Conservation (phyloP, 2,888 invertebrate genomes). For the Elmis aenea region DNA sequence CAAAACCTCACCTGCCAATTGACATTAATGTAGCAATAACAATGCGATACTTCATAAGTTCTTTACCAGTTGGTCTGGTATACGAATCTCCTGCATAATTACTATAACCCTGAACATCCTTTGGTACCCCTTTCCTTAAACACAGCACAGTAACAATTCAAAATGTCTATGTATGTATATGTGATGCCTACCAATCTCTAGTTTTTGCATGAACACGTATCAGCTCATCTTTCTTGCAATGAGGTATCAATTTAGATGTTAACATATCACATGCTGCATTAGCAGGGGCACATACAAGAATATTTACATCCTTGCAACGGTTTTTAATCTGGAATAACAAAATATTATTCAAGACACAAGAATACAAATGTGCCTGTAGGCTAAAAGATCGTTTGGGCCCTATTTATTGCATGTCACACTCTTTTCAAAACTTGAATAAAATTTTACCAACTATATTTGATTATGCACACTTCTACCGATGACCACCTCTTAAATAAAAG, state of each 20-base stretch:
- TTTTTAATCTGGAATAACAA: too few species aligned
- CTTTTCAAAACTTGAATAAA: too few species aligned
- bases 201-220: slow-evolving; percentile 48
- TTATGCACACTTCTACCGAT: too few species aligned
- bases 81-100: slow-evolving; percentile 39
- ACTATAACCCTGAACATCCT: slow-evolving; percentile 29
- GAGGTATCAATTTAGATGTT: slow-evolving; percentile 41
- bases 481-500: too few species aligned
- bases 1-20: slow-evolving; percentile 50
- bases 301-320: slow-evolving; percentile 42
- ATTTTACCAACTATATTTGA: too few species aligned
- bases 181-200: slow-evolving; percentile 40
- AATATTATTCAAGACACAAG: too few species aligned
- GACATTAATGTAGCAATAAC: slow-evolving; percentile 60
- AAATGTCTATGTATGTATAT: too few species aligned
- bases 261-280: slow-evolving; percentile 71
- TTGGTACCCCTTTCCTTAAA: slow-evolving; percentile 31
- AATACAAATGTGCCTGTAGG: too few species aligned
- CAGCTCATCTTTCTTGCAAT: slow-evolving; percentile 37
- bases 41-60: slow-evolving; percentile 53
- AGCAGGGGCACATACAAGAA: slow-evolving; percentile 64
- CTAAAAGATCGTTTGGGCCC: too few species aligned
- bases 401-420: too few species aligned
- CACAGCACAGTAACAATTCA: slow-evolving; percentile 6
- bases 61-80: slow-evolving; percentile 44